Evolutionary conservation across 2,888 invertebrate genomes (phyloP).

Genomic region (Rugalucina vietnamica): DNA sequence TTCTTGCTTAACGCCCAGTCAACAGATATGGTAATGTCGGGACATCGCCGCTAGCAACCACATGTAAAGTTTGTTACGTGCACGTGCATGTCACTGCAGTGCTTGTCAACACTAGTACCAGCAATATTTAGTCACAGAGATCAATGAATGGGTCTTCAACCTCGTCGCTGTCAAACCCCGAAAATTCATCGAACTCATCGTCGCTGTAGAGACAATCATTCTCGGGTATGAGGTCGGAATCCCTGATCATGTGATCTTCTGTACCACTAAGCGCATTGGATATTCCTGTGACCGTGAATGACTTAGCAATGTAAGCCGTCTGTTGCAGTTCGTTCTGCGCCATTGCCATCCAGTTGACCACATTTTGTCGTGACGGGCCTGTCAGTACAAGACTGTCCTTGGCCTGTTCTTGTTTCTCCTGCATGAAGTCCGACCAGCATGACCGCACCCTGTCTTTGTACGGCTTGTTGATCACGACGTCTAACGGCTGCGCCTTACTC

Average conservation of each 20-base stretch:
- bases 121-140: too few species aligned
- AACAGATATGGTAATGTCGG: too few species aligned
- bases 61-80: too few species aligned
- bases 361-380: background rate
- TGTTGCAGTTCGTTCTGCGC: background rate
- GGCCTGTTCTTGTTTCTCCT: background rate
- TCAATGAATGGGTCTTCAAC: background rate
- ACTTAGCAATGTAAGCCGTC: conserved; percentile 2
- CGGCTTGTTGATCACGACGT: conserved; percentile 19
- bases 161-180: background rate
- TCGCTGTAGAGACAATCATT: background rate
- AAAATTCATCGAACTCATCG: background rate
- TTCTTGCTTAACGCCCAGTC: too few species aligned
- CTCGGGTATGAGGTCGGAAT: background rate
- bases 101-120: too few species aligned
- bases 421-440: background rate
- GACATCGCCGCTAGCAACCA: too few species aligned
- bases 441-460: background rate
- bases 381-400: background rate
- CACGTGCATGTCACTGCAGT: too few species aligned
- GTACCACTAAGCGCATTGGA: conserved; percentile 6
- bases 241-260: background rate
- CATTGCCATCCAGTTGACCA: background rate
- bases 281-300: conserved; percentile 32
- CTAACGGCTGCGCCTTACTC: conserved; percentile 19